Evolutionary conservation across 2,113 vertebrate genomes (phyloP).

Genomic region (Megaleporinus macrocephalus): DNA sequence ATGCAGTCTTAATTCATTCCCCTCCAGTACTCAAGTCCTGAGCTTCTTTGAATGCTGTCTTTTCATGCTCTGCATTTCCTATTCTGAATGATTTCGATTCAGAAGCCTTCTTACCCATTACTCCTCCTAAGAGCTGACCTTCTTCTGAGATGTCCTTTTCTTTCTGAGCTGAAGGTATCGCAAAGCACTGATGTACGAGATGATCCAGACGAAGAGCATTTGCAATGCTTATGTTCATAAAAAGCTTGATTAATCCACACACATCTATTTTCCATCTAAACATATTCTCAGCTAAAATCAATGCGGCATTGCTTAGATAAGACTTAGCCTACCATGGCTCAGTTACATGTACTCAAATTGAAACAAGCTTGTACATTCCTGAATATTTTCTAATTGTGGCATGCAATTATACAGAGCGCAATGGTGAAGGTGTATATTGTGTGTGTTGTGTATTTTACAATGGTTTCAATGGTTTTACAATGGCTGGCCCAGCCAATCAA

Average conservation of each 20-base stretch:
- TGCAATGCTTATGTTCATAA: background rate
- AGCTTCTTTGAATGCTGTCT: background rate
- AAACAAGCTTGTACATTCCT: too few species aligned
- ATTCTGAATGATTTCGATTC: background rate
- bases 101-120: background rate
- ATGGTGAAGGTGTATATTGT: too few species aligned
- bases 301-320: too few species aligned
- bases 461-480: too few species aligned
- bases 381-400: too few species aligned
- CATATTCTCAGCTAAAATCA: background rate
- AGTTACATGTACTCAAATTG: too few species aligned
- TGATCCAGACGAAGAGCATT: background rate
- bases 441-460: too few species aligned
- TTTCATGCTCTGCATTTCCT: background rate
- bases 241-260: background rate
- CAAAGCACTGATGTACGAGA: background rate
- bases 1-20: constrained; percentile 9
- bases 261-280: background rate
- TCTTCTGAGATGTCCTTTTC: background rate
- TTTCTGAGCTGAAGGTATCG: background rate
- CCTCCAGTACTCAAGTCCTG: background rate
- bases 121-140: background rate
- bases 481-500: too few species aligned
- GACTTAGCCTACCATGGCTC: too few species aligned
- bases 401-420: too few species aligned